These are phyloP conservation scores for Mycalesis mineus DNA, from an alignment of 2,888 invertebrate species.

Conservation along the genomic window DNA sequence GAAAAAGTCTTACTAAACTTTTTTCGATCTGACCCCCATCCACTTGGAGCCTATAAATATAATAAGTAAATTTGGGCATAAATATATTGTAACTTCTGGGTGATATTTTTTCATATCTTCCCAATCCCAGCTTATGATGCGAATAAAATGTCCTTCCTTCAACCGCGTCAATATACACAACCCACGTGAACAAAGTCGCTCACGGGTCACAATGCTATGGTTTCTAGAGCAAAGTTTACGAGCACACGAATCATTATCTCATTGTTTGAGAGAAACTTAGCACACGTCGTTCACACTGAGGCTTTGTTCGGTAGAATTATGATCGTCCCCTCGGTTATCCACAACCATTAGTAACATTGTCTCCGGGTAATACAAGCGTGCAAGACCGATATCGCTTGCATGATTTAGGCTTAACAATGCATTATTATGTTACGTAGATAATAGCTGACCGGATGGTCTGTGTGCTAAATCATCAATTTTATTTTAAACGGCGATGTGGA, in stretches of 20 bases:
- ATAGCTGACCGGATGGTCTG: too few relatives aligned
- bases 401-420: slow-evolving; percentile 31
- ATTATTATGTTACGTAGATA: not conserved
- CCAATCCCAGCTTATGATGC: not conserved
- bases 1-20: too few relatives aligned
- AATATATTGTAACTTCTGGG: too few relatives aligned
- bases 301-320: slow-evolving; percentile 68
- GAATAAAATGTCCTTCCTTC: not conserved
- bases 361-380: slow-evolving; percentile 48
- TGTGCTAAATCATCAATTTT: too few relatives aligned
- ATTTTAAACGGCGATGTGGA: too few relatives aligned
- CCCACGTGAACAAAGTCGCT: slow-evolving; percentile 7
- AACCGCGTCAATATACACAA: not conserved
- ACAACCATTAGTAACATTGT: slow-evolving; percentile 63
- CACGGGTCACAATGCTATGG: slow-evolving; percentile 11
- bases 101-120: too few relatives aligned
- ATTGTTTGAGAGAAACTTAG: slow-evolving; percentile 59
- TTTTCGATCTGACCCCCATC: too few relatives aligned
- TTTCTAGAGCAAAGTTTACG: slow-evolving; percentile 41
- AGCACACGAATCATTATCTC: slow-evolving; percentile 66
- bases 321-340: slow-evolving; percentile 64
- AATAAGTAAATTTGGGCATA: too few relatives aligned
- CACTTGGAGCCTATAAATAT: too few relatives aligned
- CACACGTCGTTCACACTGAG: slow-evolving; percentile 54
- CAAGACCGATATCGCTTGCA: slow-evolving; percentile 44